Evolutionary conservation across 1,140 invertebrate genomes (phyloP), one percentile per base, ranked within the genome.

Genomic region (Drosophila murphyi): DNA sequence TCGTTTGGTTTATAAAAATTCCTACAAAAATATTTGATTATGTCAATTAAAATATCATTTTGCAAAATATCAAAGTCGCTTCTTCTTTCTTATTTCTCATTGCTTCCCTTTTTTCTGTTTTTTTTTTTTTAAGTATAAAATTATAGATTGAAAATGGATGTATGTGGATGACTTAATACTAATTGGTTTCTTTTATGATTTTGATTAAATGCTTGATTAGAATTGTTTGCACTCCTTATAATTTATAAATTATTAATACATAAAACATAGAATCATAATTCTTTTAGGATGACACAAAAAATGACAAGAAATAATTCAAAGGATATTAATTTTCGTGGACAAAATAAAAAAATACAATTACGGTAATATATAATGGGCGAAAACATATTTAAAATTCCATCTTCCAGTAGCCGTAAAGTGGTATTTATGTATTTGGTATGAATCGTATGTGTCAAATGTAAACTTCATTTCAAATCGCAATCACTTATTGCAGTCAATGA

Each of bases 161-260:
- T 0, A 20, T 60, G n/a, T 45, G 50, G 43, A 34, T 61, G 51
- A 20, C 79, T 88, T 88, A 88, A 45, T 28, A 78, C 59, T 88
- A 80, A 47, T 72, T 63, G 8, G 31, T 72, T 65, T 41, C 3
- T 47, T 54, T 62, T 51, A 28, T 71, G 67, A 32, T 76, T 76
- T 88, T 88, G 85, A 88, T 88, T 88, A 76, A 76, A 52, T 69
- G 85, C 83, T 89, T 88, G 85, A 88, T 88, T 88, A 89, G 80
- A 89, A 72, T 89, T 63, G 72, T 75, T 88, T 88, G 72, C 85
- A 76, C 65, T 70, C 50, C 71, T 69, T 85, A 76, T 34, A 71
- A 60, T 57, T 72, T 64, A 82, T 76, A 82, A 75, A 71, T 60
- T 79, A 70, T 60, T 78, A 86, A 61, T 78, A 70, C 56, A 74